Conservation (phyloP, 2,797 vertebrate species). For the Enoplosus armatus region DNA sequence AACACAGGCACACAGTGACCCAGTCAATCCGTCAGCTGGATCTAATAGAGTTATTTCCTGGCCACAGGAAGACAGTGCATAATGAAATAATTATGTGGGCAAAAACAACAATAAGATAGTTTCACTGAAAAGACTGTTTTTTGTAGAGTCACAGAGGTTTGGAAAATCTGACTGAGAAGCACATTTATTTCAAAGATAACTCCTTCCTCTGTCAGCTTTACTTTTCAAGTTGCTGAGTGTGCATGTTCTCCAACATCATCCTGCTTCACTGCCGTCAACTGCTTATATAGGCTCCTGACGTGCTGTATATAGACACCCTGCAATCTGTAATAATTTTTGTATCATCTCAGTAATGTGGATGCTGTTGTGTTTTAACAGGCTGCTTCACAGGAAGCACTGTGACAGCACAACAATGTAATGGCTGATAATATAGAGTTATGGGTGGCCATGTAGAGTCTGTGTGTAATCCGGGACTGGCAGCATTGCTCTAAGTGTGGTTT, state of each 20-base stretch:
- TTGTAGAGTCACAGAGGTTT: constrained; percentile 5
- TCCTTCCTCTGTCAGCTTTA: constrained; percentile 10
- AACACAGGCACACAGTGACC: neutral
- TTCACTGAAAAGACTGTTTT: constrained; percentile 5
- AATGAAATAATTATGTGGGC: constrained; percentile 13
- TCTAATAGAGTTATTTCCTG: constrained; percentile 19
- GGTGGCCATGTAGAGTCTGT: constrained; percentile 12
- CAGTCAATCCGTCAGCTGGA: neutral
- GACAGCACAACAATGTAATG: constrained; percentile 50
- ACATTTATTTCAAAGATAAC: constrained; percentile 19
- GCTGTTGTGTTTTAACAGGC: constrained; percentile 43
- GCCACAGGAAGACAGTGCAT: constrained; percentile 21
- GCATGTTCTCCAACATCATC: constrained; percentile 43
- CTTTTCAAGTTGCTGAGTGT: constrained; percentile 56
- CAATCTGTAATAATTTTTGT: constrained; percentile 29
- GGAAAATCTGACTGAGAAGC: neutral
- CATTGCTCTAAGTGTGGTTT: constrained; percentile 24
- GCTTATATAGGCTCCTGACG: constrained; percentile 41
- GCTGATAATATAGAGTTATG: constrained; percentile 48
- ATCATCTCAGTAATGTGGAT: constrained; percentile 27
- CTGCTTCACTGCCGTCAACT: constrained; percentile 31
- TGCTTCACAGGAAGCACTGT: constrained; percentile 54
- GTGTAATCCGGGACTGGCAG: constrained; percentile 24
- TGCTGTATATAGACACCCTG: constrained; percentile 31
- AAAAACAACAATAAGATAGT: constrained; percentile 1